A percentile compares a stretch with the other conserved stretches of the same genome.
Evolutionary conservation across 2,113 vertebrate species (phyloP).

Genomic region (Miniopterus natalensis): DNA sequence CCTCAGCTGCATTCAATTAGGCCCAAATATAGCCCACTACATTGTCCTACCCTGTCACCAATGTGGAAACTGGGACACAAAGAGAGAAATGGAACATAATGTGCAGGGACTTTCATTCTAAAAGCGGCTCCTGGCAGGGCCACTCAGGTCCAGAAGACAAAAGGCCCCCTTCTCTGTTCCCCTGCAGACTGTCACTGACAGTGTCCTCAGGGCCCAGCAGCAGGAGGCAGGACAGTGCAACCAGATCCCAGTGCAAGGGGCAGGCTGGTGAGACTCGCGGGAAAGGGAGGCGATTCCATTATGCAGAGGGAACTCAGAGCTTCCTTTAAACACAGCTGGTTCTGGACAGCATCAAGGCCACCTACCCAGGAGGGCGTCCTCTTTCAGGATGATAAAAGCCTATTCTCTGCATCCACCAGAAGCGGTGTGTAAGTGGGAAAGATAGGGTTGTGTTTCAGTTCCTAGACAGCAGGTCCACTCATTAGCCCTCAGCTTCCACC

Average conservation of each 20-base stretch:
- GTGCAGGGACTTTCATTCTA: background rate
- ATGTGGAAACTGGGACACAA: background rate
- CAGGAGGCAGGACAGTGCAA: background rate
- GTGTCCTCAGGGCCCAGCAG: background rate
- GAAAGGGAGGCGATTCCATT: background rate
- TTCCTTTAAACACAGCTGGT: background rate
- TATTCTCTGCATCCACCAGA: background rate
- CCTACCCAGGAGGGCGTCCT: background rate
- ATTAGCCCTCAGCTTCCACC: background rate
- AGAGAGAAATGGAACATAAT: background rate
- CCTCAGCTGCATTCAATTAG: background rate
- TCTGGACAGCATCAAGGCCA: background rate
- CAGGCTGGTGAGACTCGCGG: background rate
- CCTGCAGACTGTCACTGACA: background rate
- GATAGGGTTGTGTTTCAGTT: conserved; percentile 11
- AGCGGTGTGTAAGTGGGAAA: background rate
- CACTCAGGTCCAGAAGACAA: background rate
- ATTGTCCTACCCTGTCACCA: conserved; percentile 7
- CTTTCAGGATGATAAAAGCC: background rate
- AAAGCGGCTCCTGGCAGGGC: background rate
- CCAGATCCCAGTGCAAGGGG: background rate
- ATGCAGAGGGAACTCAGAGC: background rate
- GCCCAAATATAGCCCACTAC: background rate
- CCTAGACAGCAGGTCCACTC: background rate
- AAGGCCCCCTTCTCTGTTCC: background rate